Evolutionary conservation across 1,140 invertebrate genomes (phyloP), one percentile per base, ranked within the genome.

Genomic region (Agrypnia vestita): DNA sequence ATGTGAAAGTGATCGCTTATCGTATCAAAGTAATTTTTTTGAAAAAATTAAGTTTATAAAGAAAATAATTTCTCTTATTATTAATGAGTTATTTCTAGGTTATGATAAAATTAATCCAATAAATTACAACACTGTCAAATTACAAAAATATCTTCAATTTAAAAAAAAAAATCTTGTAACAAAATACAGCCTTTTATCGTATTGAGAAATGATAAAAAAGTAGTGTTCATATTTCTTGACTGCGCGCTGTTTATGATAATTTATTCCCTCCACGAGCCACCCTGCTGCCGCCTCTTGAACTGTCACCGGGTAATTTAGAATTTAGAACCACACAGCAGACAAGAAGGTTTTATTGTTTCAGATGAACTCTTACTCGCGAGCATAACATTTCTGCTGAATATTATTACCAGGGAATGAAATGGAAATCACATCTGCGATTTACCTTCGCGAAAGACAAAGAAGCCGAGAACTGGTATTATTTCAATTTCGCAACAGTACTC

Each of bases 341-440:
- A 46, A 82, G 75, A 72, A 79, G 78, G 79, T 83, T 83, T 83
- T 83, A 83, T 83, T 83, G 82, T 83, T 83, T 81, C 79, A 81
- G 81, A 83, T 75, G 82, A 83, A 83, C 76, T 83, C 79, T 73
- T 76, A 46, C 62, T 64, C 15, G 13, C 71, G 49, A 25, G 69
- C 47, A 47, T 46, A 17, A 49, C 43, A 21, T 46, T 21, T 49
- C 67, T 47, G 47, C 61, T 43, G 61, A 25, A 44, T 44, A 43
- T 64, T 44, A 43, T 64, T 43, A 64, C 19, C 21, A 64, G 43
- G n/a, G 61, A 64, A 6, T 35, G 61, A 59, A 59, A 25, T 64
- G 61, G 61, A 13, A 64, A 44, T 64, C 11, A 0, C 0, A 64
- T 25, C 19, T 59, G 55, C 25, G 51, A 53, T 13, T 53, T 53